Evolutionary conservation across 2,797 vertebrate genomes (phyloP).

Genomic region (Cryptoprocta ferox): DNA sequence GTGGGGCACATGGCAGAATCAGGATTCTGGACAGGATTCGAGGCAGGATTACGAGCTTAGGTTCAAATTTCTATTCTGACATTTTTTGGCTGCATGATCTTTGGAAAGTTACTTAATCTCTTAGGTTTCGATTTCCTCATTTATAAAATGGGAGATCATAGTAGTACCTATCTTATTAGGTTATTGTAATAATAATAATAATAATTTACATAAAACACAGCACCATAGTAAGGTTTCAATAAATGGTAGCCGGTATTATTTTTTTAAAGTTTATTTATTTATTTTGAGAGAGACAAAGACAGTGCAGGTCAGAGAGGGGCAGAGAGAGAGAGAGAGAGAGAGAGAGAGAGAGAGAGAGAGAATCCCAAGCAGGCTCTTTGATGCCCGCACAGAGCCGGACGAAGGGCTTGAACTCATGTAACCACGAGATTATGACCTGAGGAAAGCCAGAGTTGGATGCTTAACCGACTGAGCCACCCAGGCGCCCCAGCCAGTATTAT

Average conservation of each 20-base stretch:
- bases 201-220: neutral
- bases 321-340: too few species aligned
- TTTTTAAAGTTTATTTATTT: too few species aligned
- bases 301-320: too few species aligned
- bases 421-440: too few species aligned
- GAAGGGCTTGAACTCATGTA: too few species aligned
- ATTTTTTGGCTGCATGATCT: neutral
- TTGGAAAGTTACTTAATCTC: slow-evolving; percentile 23
- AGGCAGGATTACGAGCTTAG: neutral
- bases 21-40: neutral
- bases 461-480: too few species aligned
- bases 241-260: slow-evolving; percentile 1
- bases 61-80: neutral
- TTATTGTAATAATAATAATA: neutral
- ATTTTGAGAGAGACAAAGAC: too few species aligned
- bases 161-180: neutral
- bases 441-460: too few species aligned
- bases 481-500: neutral
- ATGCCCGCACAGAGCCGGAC: too few species aligned
- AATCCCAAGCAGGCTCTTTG: too few species aligned
- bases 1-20: accelerated
- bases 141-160: neutral
- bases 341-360: too few species aligned
- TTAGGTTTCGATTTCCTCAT: neutral
- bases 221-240: neutral